phyloP scores from a whole-genome alignment of 2,797 vertebrate species.

The Micrastur ruficollis region DNA sequence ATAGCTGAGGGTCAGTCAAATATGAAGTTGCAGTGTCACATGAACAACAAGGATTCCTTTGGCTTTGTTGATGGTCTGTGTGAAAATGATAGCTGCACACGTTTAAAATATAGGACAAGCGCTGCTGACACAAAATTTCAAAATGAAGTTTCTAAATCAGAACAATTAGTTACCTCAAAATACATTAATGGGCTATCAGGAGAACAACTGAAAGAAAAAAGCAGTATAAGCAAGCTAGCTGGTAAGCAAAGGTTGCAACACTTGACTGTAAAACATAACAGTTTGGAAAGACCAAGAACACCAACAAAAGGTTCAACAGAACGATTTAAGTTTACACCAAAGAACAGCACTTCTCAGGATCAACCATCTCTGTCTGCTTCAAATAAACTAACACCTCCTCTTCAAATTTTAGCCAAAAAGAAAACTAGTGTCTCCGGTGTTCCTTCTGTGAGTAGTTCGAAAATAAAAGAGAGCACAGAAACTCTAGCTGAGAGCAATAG shows the following conservation, averaged over 20 bases:
- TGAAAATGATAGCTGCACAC: background rate
- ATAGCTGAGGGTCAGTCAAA: conserved; percentile 55
- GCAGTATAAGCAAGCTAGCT: conserved; percentile 62
- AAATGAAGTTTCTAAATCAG: background rate
- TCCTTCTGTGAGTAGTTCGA: background rate
- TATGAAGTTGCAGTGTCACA: background rate
- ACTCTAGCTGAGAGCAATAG: background rate
- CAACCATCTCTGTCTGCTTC: background rate
- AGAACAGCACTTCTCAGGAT: background rate
- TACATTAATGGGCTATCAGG: conserved; percentile 66
- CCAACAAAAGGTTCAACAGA: conserved; percentile 26
- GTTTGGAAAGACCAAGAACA: conserved; percentile 68
- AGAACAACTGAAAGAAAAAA: conserved; percentile 68
- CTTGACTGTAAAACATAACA: conserved; percentile 35
- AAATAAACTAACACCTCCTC: background rate
- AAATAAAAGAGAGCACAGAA: background rate
- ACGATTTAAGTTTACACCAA: conserved; percentile 2
- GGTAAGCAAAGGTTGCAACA: conserved; percentile 63
- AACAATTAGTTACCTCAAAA: conserved; percentile 51
- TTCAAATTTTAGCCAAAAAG: background rate
- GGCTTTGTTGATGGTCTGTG: background rate
- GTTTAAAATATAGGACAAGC: background rate
- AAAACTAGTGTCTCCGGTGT: background rate
- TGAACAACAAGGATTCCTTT: background rate
- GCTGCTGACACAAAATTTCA: background rate